Evolutionary conservation across 2,888 invertebrate species (phyloP), one percentile per base, ranked within the genome.

Genomic region (Conus canariensis): DNA sequence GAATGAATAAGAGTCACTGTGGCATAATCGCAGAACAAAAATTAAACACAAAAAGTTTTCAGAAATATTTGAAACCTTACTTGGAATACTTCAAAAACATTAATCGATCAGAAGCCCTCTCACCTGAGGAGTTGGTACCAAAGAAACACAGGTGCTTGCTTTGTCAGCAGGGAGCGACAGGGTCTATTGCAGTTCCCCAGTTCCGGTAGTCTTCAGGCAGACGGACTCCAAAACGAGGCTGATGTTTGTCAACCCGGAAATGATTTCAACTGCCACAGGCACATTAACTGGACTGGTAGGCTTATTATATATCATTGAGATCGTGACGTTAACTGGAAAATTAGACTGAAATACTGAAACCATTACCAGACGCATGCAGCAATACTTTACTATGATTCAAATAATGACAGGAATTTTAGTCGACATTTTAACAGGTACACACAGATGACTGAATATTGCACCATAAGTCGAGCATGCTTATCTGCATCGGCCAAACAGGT

Each of bases 71-170:
- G 9, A 56, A 19, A 83, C 25, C 22, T 83, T 22, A 9, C 19
- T 58, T 83, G 12, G 22, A 83, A 83, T 22, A 83, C 56, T 22
- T 56, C 16, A 7, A 58, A 83, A 83, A 58, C 82, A 58, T 22
- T 56, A 19, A 58, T 19, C 9, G 22, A 56, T 83, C 82, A 83
- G 58, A 82, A 83, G 10, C 56, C 6, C 22, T 56, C 82, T 83
- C 82, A 83, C 82, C 82, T 83, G 82, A 56, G 58, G 82, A 58
- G 58, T 25, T 83, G 22, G 82, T 83, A 25, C 22, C 56, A 58
- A 83, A 83, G 56, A 83, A 83, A 83, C 82, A 58, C 82, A 83
- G 82, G 82, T 83, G 82, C 82, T 83, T 83, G 82, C 82, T 83
- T 83, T 83, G 82, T 83, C 82, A 83, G 82, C 58, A 58, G 82